Evolutionary conservation across 2,797 vertebrate species (phyloP), one percentile per base, ranked within the genome.

Genomic region (Simalia tracyae): DNA sequence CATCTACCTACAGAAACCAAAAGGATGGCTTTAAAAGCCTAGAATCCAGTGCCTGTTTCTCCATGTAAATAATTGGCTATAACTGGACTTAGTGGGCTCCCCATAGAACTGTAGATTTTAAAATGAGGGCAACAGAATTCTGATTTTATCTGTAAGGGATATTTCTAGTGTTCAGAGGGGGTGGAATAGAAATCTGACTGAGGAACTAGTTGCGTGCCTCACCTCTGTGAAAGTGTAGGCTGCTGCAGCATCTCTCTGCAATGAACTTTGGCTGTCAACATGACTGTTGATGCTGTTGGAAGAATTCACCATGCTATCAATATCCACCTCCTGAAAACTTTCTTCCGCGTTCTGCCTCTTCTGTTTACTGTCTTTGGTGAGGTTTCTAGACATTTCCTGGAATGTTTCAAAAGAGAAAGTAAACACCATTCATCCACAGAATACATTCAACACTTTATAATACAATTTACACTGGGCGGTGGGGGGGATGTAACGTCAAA

Each of bases 311-410:
- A 92, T 96, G 63, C 63, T 93, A 72, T 91, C 93, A 61, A 50
- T 90, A 87, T 95, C 92, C 22, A 93, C 56, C 92, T 97, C 95
- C 1, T 89, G 95, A n/a, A 31, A 94, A 36, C 26, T 91, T 91
- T 96, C 95, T 19, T 95, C 96, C 89, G 95, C 28, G 0, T 93
- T 96, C 92, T 95, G 96, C 94, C 95, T 96, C 93, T 97, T 96
- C 92, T 81, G 94, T 3, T 94, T 96, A 3, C 96, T 96, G 87
- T 97, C 97, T 94, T 92, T 95, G 0, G 95, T 97, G 92, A 97
- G 81, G 86, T 98, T 98, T 95, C 96, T 94, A 95, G 98, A 97
- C 95, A 98, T 97, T 90, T 97, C 96, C 99, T 99, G 94, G 36
- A 15, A 60, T n/a, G 57, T 66, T 72, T 10, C n/a, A 22, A 87